Evolutionary conservation across 2,797 vertebrate species (phyloP), one percentile per base, ranked within the genome.

Genomic region (Liasis olivaceus): DNA sequence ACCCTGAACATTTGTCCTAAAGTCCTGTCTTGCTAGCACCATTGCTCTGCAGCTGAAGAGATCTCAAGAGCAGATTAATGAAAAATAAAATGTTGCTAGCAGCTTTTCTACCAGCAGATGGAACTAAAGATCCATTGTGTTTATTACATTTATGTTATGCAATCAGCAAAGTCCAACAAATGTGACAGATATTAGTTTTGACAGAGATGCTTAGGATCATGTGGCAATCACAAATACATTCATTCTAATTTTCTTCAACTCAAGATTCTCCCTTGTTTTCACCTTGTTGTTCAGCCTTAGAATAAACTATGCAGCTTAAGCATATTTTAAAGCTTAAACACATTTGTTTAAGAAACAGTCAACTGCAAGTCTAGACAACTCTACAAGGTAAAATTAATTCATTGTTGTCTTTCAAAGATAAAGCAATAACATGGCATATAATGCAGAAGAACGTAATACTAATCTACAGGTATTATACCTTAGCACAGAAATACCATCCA

Each of bases 81-180:
- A 47, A 81, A 81, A 36, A 72, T 72, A 72, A 20, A 81, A 47
- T 47, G 42, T 56, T 47, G 13, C 11, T 5, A 56, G 15, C 1
- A 11, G n/a, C 26, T 51, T 69, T 31, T 56, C 22, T 2, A 7
- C 89, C 92, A 93, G 85, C 89, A 93, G 92, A 91, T 88, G 92
- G 92, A 88, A 88, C 59, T 72, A 88, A 84, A 91, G 89, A 31
- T 66, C 69, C 81, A n/a, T 63, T 17, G 31, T 81, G 31, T 28
- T n/a, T 63, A 36, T 13, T 87, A 8, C 17, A 22, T 84, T 90
- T 36, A 47, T 59, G 87, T 2, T 24, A 89, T 26, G 3, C 84
- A 3, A 64, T 63, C 28, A 63, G 8, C 56, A 87, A 87, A 87
- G n/a, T 17, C 56, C 51, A 58, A n/a, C 64, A 28, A 86, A 86